Percentiles rank a stretch among this genome's conserved stretches.
Conservation (phyloP, 2,113 vertebrate species). For the Dromiciops gliroides region DNA sequence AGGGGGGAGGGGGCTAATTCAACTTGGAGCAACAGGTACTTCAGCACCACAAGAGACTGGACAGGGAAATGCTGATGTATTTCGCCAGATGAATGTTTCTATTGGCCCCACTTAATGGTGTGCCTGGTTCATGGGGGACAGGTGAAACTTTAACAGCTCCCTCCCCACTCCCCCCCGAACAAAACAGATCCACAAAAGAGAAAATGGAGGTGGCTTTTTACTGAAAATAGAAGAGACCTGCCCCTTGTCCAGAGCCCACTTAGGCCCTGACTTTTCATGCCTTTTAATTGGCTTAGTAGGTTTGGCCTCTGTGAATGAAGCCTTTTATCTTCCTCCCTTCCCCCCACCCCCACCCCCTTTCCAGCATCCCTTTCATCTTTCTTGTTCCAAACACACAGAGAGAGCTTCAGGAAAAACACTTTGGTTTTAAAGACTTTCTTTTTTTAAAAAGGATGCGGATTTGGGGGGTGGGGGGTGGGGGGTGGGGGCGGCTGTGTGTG, state of each 20-base stretch:
- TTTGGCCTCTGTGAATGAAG: slow-evolving; percentile 81
- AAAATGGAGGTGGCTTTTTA: slow-evolving; percentile 64
- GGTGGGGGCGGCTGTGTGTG: slow-evolving; percentile 48
- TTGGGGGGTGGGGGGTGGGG: slow-evolving; percentile 39
- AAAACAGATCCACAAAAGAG: slow-evolving; percentile 55
- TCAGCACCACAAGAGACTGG: slow-evolving; percentile 69
- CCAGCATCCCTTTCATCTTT: slow-evolving; percentile 80
- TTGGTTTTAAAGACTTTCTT: slow-evolving; percentile 78
- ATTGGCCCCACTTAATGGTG: slow-evolving; percentile 45
- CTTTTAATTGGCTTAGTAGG: slow-evolving; percentile 84
- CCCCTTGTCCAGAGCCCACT: slow-evolving; percentile 79
- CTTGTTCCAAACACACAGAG: slow-evolving; percentile 76
- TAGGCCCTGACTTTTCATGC: slow-evolving; percentile 82
- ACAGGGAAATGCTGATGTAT: slow-evolving; percentile 74
- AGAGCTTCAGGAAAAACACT: slow-evolving; percentile 77
- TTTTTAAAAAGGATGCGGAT: slow-evolving; percentile 70
- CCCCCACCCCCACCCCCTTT: slow-evolving; percentile 48
- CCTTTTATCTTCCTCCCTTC: slow-evolving; percentile 79
- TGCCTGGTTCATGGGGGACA: slow-evolving; percentile 62
- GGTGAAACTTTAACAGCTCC: slow-evolving; percentile 72
- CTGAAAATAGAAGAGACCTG: slow-evolving; percentile 77
- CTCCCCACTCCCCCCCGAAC: slow-evolving; percentile 35
- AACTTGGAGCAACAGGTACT: slow-evolving; percentile 82
- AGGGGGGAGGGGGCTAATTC: slow-evolving; percentile 75
- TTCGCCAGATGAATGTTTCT: slow-evolving; percentile 65